Evolutionary conservation across 2,797 vertebrate genomes (phyloP).

Genomic region (Sparus aurata): DNA sequence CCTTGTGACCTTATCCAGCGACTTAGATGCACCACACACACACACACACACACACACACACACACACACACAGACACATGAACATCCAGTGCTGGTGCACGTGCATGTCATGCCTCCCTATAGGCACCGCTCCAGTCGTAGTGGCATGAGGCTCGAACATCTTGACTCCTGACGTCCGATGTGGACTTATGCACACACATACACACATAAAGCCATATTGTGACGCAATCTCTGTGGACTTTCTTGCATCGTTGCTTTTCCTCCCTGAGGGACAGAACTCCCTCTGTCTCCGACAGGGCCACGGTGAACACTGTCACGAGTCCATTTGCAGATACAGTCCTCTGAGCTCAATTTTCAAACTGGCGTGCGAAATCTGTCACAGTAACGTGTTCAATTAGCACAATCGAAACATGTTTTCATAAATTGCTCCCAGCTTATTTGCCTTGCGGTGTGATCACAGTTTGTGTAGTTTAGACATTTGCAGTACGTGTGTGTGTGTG

Average conservation of each 20-base stretch:
- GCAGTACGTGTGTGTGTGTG: background rate
- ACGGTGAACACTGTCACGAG: constrained; percentile 2
- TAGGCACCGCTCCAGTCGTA: constrained; percentile 10
- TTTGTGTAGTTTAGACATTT: constrained; percentile 18
- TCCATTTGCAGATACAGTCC: background rate
- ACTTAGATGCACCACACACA: constrained; percentile 3
- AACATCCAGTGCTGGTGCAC: background rate
- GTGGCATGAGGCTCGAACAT: constrained; percentile 36
- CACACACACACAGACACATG: constrained; percentile 3
- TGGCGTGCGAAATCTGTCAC: constrained; percentile 14
- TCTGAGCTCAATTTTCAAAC: background rate
- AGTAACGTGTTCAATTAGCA: constrained; percentile 14
- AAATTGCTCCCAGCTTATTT: constrained; percentile 4
- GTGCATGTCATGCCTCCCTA: background rate
- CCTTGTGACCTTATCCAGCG: constrained; percentile 39
- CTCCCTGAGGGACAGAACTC: constrained; percentile 39
- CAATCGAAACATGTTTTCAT: constrained; percentile 43
- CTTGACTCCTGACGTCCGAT: constrained; percentile 18
- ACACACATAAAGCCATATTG: constrained; percentile 32
- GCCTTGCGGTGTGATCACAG: constrained; percentile 30
- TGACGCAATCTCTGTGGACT: constrained; percentile 39
- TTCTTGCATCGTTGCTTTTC: constrained; percentile 51
- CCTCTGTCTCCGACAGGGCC: constrained; percentile 20
- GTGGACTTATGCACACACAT: constrained; percentile 4
- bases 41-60: background rate